Evolutionary conservation across 1,140 invertebrate species (phyloP), one percentile per base, ranked within the genome.

Genomic region (Lineus longissimus): DNA sequence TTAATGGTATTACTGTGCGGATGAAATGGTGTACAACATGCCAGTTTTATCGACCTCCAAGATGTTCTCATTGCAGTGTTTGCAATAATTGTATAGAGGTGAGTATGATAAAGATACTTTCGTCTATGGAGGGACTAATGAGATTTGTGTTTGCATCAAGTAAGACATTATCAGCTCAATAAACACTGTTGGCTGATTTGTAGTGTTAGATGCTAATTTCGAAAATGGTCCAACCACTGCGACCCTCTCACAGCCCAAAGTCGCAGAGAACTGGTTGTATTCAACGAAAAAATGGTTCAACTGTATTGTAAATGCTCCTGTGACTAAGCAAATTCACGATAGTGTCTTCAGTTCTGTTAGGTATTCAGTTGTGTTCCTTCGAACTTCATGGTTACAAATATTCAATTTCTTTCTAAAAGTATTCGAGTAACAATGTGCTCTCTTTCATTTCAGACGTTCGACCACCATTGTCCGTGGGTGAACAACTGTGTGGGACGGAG

Each of bases 401-500:
- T n/a, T n/a, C n/a, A n/a, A n/a, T n/a, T n/a, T n/a, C n/a, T n/a
- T n/a, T n/a, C n/a, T n/a, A n/a, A n/a, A n/a, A n/a, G n/a, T n/a
- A n/a, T n/a, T n/a, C n/a, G n/a, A n/a, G n/a, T n/a, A n/a, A n/a
- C n/a, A n/a, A n/a, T n/a, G n/a, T n/a, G n/a, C n/a, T 63, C 71
- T 60, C 74, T 77, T 77, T 76, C 79, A 68, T 89, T 90, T 64
- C 86, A 98, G 92, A 98, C 94, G 33, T 99, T 99, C 84, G 97
- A 99, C 84, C 97, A 99, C 87, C 97, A 99, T 84, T 99, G 97
- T 85, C 97, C 97, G 59, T 99, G 97, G 97, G 93, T 99, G 69
- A 98, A 99, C 84, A 99, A 99, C 83, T 99, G 97, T 81, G 98
- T 99, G 75, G 97, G 97, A 59, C 88, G 95, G 67, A 87, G 96